Base-by-base conservation (phyloP, 2,888 invertebrate species). In the Neuroscelio doddi region DNA sequence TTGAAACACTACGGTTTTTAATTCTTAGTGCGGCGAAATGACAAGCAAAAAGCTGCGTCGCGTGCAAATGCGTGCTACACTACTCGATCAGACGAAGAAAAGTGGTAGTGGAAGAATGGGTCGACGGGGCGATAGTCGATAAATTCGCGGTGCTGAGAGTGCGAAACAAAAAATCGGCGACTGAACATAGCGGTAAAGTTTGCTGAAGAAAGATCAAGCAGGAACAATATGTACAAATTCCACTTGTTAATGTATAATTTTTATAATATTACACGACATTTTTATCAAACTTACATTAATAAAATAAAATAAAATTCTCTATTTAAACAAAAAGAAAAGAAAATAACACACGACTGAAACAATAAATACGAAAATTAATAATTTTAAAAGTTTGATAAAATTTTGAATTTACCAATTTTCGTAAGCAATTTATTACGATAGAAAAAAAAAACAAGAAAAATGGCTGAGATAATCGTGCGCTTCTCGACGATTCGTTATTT, bases 321-420 rank as follows among this genome's bases (percentile, higher is more conserved):
- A n/a, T n/a, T n/a, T n/a, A n/a, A 56, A 49, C 16, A 39, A 44
- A 39, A 34, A 15, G 38, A 52, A 51, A 55, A 39, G 30, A 29
- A 32, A 5, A 21, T 21, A 21, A 21, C 5, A 21, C 21, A 21
- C 21, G 21, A 21, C 21, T 21, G n/a, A n/a, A n/a, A n/a, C n/a
- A n/a, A 46, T 55, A 55, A 59, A 59, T 38, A 57, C 47, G 34
- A 46, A 57, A 47, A 52, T 29, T 42, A 42, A 29, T 26, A 26
- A 36, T 29, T 45, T 39, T 26, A 4, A 9, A 30, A 24, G 49
- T 45, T 50, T 27, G 51, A 15, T 21, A 47, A 49, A 61, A 52
- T 65, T 62, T 61, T 50, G 66, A 57, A 66, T 62, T 62, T 56
- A 50, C n/a, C 59, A 50, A 66, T 61, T 66, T 66, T 53, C 57